Percentiles rank a stretch among this genome's conserved stretches.
Conservation (phyloP, 2,797 vertebrate species). For the Centropyge bicolor region DNA sequence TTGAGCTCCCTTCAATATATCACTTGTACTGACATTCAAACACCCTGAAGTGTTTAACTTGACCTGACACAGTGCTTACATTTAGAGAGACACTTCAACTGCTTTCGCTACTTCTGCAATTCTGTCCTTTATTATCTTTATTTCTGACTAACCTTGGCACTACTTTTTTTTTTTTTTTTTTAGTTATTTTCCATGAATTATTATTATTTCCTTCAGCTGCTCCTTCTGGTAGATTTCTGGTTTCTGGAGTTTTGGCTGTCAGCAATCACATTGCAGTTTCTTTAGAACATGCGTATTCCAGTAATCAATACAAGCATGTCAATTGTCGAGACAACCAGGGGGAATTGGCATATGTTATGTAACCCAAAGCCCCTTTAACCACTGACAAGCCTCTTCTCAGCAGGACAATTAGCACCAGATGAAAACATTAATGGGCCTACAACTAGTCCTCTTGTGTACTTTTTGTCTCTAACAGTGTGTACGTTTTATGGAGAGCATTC, state of each 20-base stretch:
- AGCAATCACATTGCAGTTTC: neutral
- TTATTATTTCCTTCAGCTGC: neutral
- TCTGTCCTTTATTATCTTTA: no score
- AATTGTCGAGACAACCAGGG: neutral
- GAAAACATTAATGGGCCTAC: conserved; percentile 6
- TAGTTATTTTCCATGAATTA: no score
- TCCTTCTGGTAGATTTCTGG: neutral
- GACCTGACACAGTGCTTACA: no score
- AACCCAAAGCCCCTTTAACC: conserved; percentile 11
- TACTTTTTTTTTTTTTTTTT: no score
- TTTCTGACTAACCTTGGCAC: no score
- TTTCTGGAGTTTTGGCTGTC: neutral
- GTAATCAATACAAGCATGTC: neutral
- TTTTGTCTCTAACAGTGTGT: neutral
- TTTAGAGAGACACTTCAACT: no score
- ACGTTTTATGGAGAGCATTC: conserved; percentile 9
- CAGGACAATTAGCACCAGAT: conserved; percentile 23
- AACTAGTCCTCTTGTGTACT: neutral
- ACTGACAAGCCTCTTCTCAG: neutral
- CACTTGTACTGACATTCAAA: no score
- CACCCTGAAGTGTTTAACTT: no score
- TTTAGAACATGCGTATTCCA: neutral
- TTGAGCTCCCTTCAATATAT: no score
- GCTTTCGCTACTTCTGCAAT: no score
- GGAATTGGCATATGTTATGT: conserved; percentile 15